Conservation (phyloP, 2,113 vertebrate species). For the Cranoglanis bouderius region DNA sequence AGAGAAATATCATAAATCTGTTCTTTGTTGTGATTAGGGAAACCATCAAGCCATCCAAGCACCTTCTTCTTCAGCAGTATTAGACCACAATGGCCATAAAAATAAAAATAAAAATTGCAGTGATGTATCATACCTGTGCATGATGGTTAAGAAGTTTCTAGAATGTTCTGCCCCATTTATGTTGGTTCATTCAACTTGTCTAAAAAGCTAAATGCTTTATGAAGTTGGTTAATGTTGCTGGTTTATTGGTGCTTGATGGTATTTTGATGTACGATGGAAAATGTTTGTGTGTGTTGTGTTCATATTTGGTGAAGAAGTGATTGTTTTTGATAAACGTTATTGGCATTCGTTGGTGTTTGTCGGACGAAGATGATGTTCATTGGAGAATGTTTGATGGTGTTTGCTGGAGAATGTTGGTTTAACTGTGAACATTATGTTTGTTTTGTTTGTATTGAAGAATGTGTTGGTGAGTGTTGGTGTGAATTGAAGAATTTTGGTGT, state of each 20-base stretch:
- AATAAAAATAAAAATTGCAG: background rate
- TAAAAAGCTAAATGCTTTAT: background rate
- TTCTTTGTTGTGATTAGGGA: background rate
- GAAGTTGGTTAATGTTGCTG: background rate
- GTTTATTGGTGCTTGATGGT: background rate
- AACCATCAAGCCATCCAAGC: slow-evolving; percentile 1
- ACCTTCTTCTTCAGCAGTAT: background rate
- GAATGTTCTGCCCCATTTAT: background rate
- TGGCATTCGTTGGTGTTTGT: background rate
- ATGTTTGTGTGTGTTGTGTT: no score
- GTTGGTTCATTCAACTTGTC: background rate
- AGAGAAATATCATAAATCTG: slow-evolving; percentile 15
- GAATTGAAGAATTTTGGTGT: background rate
- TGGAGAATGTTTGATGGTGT: background rate
- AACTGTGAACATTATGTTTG: background rate
- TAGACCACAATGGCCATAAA: slow-evolving; percentile 9
- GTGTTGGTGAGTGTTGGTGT: background rate
- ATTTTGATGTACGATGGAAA: background rate
- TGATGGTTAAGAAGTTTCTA: background rate
- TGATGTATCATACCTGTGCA: background rate
- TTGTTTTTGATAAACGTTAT: background rate
- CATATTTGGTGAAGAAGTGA: no score
- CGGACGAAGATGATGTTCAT: background rate
- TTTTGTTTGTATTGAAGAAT: background rate
- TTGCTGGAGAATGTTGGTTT: background rate